These are phyloP conservation scores for crab-eating macaque (Macaca fascicularis) DNA, from an alignment of 2,113 vertebrate species.

Conservation along the genomic window DNA sequence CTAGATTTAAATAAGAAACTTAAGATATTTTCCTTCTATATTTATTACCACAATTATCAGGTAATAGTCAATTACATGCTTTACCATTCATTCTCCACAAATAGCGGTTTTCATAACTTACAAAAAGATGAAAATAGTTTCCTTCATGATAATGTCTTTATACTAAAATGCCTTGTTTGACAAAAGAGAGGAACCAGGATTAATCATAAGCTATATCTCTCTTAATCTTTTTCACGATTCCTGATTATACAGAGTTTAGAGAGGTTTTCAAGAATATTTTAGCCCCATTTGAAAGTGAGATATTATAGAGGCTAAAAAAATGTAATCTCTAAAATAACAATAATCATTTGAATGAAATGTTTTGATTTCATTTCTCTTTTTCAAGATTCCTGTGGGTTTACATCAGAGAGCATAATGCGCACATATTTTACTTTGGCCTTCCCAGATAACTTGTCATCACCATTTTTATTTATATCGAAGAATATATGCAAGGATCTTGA, in stretches of 20 bases:
- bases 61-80: background rate
- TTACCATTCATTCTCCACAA: background rate
- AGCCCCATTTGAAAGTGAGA: background rate
- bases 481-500: background rate
- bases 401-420: background rate
- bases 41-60: constrained; percentile 14
- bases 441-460: background rate
- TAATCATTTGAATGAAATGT: background rate
- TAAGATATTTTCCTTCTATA: background rate
- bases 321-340: background rate
- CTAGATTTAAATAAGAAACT: background rate
- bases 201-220: background rate
- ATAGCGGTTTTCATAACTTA: background rate
- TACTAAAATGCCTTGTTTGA: background rate
- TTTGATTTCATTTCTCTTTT: background rate
- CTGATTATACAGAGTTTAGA: background rate
- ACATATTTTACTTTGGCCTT: background rate
- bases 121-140: constrained; percentile 17
- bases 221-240: background rate
- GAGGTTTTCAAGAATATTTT: background rate
- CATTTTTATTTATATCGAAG: background rate
- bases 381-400: background rate
- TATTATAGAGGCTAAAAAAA: background rate
- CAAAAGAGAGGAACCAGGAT: background rate
- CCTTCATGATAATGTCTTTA: background rate